These are phyloP conservation scores for Nyctibius bracteatus DNA, from an alignment of 2,113 vertebrate genomes.

Conservation along the genomic window DNA sequence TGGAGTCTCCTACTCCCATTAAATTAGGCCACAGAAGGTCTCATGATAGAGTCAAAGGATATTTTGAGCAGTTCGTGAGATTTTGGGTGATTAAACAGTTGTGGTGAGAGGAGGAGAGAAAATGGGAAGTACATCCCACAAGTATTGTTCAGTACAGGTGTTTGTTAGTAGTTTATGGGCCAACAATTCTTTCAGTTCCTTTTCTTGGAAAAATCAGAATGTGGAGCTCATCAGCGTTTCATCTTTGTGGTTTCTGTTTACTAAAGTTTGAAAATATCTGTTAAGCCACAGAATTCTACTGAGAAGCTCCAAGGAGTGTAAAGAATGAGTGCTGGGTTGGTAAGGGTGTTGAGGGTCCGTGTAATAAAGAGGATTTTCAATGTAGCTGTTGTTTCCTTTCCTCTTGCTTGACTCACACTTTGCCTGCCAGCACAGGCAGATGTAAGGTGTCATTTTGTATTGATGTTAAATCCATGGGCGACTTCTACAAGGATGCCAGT, in stretches of 20 bases:
- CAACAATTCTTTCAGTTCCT: neutral
- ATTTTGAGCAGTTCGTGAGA: neutral
- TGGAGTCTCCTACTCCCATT: neutral
- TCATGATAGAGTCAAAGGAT: neutral
- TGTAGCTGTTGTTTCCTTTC: neutral
- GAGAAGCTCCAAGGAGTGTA: neutral
- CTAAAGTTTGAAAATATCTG: neutral
- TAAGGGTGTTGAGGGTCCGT: neutral
- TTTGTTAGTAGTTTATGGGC: neutral
- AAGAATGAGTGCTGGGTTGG: neutral
- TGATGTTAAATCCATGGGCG: neutral
- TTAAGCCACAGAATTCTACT: neutral
- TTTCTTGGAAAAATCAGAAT: neutral
- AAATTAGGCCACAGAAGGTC: neutral
- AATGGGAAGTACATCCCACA: neutral
- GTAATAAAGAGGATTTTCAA: neutral
- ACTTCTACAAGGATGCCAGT: neutral
- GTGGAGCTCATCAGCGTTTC: neutral
- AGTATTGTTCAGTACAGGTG: neutral
- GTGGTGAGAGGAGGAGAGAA: neutral
- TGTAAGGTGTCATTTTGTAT: neutral
- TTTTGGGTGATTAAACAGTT: neutral
- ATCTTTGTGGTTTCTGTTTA: neutral
- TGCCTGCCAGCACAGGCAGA: neutral
- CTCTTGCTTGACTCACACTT: neutral